A percentile compares a stretch with the other conserved stretches of the same genome.
These are phyloP conservation scores for Coelopa pilipes DNA, from an alignment of 2,888 invertebrate species.

Conservation along the genomic window DNA sequence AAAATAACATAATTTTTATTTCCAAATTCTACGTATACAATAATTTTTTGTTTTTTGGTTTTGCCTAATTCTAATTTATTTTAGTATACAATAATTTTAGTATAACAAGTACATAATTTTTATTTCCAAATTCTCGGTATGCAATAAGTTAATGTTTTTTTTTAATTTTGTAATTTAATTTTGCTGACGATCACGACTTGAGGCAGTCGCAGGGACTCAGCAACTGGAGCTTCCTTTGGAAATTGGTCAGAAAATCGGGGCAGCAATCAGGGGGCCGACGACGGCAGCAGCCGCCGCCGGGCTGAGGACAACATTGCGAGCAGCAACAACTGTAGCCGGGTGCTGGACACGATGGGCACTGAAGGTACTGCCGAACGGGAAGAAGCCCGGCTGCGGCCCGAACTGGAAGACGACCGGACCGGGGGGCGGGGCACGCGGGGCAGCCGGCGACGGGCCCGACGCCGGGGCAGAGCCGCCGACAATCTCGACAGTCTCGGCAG, in stretches of 20 bases:
- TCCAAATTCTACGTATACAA: too few species aligned
- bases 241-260: not conserved
- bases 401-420: slow-evolving; percentile 62
- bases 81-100: too few species aligned
- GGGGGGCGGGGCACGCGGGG: slow-evolving; percentile 49
- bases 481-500: slow-evolving; percentile 52
- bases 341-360: slow-evolving; percentile 47
- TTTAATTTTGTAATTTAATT: slow-evolving; percentile 38
- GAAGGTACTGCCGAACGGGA: slow-evolving; percentile 58
- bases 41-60: too few species aligned
- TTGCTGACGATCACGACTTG: not conserved
- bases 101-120: too few species aligned
- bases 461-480: slow-evolving; percentile 50
- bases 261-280: not conserved
- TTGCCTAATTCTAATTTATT: too few species aligned
- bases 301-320: not conserved
- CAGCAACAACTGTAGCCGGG: slow-evolving; percentile 22
- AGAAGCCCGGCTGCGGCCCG: slow-evolving; percentile 68
- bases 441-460: slow-evolving; percentile 43
- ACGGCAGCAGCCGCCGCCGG: not conserved
- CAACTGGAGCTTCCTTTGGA: not conserved
- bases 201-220: not conserved
- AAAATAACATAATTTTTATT: too few species aligned
- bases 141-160: too few species aligned
- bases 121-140: too few species aligned